These are phyloP conservation scores for Sialia sialis DNA, from an alignment of 2,113 vertebrate genomes.

Conservation along the genomic window DNA sequence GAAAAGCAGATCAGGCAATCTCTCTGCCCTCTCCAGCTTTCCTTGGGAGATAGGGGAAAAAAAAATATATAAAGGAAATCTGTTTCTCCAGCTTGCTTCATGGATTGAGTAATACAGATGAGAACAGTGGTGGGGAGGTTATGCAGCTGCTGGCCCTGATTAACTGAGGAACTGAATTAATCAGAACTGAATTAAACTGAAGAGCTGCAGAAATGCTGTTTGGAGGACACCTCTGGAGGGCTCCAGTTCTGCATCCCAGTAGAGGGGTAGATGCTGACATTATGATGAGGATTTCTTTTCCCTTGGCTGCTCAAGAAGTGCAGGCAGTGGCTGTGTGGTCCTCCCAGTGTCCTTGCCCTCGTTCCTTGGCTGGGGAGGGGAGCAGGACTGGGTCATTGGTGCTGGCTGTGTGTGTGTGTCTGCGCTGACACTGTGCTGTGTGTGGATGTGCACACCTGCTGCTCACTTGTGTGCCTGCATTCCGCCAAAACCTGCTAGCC, in stretches of 20 bases:
- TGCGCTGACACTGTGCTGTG: not conserved
- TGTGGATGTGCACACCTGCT: not conserved
- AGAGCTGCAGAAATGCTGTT: not conserved
- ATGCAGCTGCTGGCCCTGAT: not conserved
- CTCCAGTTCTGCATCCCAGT: not conserved
- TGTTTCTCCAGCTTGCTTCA: not conserved
- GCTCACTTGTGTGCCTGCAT: fast-evolving
- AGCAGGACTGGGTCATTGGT: not conserved
- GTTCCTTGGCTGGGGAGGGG: not conserved
- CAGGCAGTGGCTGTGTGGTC: not conserved
- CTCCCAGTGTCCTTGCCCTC: not conserved
- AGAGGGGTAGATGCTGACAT: not conserved
- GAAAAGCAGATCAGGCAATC: not conserved
- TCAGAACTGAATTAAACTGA: not conserved
- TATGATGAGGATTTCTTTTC: not conserved
- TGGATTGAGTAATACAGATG: not conserved
- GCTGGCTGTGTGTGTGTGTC: not conserved
- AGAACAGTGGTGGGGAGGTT: fast-evolving
- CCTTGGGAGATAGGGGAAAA: not conserved
- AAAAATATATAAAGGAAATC: not conserved
- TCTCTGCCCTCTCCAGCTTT: not conserved
- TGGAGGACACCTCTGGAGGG: not conserved
- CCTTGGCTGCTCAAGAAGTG: not conserved
- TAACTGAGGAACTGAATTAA: not conserved
- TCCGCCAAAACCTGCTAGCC: not conserved